These are phyloP conservation scores for Eugnorisma glareosa DNA, from an alignment of 2,888 invertebrate genomes.

Conservation along the genomic window DNA sequence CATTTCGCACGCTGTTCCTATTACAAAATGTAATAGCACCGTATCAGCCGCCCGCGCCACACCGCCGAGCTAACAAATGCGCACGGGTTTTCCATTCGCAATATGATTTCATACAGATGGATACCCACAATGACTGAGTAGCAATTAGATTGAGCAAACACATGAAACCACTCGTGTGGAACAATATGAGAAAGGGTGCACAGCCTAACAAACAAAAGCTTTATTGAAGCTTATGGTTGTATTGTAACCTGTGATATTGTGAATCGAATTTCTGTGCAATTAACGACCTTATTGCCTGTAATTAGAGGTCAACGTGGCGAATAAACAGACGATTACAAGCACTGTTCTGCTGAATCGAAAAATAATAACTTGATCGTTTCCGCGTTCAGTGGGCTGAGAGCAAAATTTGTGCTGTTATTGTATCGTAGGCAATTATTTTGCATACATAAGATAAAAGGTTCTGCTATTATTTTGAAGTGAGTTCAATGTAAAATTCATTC, in stretches of 20 bases:
- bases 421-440: constrained; percentile 64
- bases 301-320: constrained; percentile 58
- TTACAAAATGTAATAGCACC: constrained; percentile 68
- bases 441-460: constrained; percentile 56
- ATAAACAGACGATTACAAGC: constrained; percentile 61
- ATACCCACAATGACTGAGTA: constrained; percentile 85
- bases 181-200: constrained; percentile 88
- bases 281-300: constrained; percentile 54
- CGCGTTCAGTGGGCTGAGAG: constrained; percentile 65
- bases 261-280: constrained; percentile 50
- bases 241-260: constrained; percentile 63
- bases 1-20: constrained; percentile 27
- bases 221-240: constrained; percentile 67
- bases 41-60: constrained; percentile 65
- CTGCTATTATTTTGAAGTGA: constrained; percentile 44
- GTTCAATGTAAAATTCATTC: constrained; percentile 8
- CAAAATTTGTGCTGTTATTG: constrained; percentile 58
- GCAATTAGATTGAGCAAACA: constrained; percentile 90
- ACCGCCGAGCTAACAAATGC: constrained; percentile 69
- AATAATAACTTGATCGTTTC: constrained; percentile 71
- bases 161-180: constrained; percentile 84
- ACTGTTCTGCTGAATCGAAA: constrained; percentile 70
- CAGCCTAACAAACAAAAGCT: constrained; percentile 83
- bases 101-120: constrained; percentile 86
- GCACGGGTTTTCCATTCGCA: constrained; percentile 73